Evolutionary conservation across 1,140 invertebrate genomes (phyloP).

Genomic region (Zaprionus kolodkinae): DNA sequence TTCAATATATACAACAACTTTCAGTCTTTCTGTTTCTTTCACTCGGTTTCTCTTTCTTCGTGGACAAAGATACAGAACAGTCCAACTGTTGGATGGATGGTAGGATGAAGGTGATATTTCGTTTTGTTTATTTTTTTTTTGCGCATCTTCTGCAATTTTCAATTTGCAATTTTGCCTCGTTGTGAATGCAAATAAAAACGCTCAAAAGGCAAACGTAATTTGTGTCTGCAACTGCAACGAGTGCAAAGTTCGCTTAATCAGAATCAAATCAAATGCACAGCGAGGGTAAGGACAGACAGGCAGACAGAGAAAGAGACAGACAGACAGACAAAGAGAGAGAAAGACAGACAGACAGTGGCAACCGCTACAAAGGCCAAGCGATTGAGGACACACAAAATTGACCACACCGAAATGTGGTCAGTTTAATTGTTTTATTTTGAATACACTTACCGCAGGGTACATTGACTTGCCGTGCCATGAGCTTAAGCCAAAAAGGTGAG

Average conservation of each 20-base stretch:
- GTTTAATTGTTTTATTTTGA: constrained; percentile 13
- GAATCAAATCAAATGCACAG: constrained; percentile 64
- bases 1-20: constrained; percentile 15
- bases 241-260: constrained; percentile 72
- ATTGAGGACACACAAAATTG: constrained; percentile 40
- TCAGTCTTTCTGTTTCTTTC: not conserved
- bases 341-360: not conserved
- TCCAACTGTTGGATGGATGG: not conserved
- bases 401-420: constrained; percentile 23
- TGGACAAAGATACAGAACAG: not conserved
- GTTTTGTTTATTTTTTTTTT: constrained; percentile 27
- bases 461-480: not conserved
- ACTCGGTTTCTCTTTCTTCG: not conserved
- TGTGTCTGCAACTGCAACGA: constrained; percentile 45
- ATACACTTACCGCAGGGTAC: not conserved
- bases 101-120: not conserved
- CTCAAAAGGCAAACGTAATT: constrained; percentile 54
- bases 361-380: constrained; percentile 25
- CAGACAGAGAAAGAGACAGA: not conserved
- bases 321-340: not conserved
- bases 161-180: constrained; percentile 57
- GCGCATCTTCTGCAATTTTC: constrained; percentile 31
- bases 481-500: not conserved
- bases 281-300: not conserved
- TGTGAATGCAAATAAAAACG: constrained; percentile 69